Evolutionary conservation across 2,888 invertebrate species (phyloP), one percentile per base, ranked within the genome.

Genomic region (Clepsis dumicolana): DNA sequence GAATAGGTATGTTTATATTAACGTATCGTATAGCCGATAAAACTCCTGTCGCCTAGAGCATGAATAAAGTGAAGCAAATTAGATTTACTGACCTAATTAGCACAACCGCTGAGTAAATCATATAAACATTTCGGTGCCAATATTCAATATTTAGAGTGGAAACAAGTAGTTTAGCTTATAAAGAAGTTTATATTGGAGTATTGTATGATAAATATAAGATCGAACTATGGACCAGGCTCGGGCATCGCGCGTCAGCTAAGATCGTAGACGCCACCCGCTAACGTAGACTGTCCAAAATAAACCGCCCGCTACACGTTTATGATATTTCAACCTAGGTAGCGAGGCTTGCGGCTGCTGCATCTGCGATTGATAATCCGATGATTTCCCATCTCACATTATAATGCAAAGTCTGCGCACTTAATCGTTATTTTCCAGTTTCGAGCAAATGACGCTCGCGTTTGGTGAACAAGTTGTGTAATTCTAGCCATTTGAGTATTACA

Each of bases 241-340:
- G 65, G 77, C 76, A 83, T 79, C 74, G 78, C 78, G 79, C 85
- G 84, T 84, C 82, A 81, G 83, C 79, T 77, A 75, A 80, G 65
- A 38, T 48, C 38, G 57, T 83, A 86, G 85, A 86, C 86, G 86
- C 83, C 86, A 81, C 79, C 82, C 88, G 86, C 89, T 85, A 91
- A 88, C 90, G 85, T 87, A 84, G 41, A 44, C 74, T 76, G 84
- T 87, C 88, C 75, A 85, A 92, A 91, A 91, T 91, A 91, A 91
- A 88, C 89, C 79, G 54, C 73, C 75, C 64, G 74, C 72, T 70
- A 76, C 81, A 78, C 80, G 82, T 86, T 83, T 83, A 85, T 81
- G 83, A 86, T 83, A 86, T 88, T 87, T 86, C 82, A 86, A 81
- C 80, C 83, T 82, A 82, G 82, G 81, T 81, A 84, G 80, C 77